Evolutionary conservation across 2,888 invertebrate genomes (phyloP).

Genomic region (Aradus depressus): DNA sequence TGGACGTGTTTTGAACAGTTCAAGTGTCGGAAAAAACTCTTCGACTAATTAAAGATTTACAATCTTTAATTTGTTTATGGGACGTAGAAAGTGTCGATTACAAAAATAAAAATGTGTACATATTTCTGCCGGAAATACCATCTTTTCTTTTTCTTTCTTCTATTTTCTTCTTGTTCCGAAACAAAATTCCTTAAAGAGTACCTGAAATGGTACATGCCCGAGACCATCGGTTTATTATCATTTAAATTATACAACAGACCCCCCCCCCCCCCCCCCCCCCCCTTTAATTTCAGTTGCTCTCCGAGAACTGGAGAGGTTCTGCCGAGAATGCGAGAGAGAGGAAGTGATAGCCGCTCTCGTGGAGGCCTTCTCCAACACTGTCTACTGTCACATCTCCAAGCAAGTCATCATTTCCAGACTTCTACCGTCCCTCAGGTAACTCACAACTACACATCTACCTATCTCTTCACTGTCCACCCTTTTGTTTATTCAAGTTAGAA

Average conservation of each 20-base stretch:
- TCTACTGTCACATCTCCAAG: conserved; percentile 43
- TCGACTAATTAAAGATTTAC: too few relatives aligned
- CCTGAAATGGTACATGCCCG: too few relatives aligned
- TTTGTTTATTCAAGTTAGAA: not conserved
- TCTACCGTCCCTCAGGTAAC: conserved; percentile 43
- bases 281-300: conserved; percentile 50
- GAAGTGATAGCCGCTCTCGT: conserved; percentile 50
- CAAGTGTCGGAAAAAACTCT: too few relatives aligned
- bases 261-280: too few relatives aligned
- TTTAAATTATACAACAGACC: too few relatives aligned
- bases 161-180: not conserved
- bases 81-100: too few relatives aligned
- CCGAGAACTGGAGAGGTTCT: conserved; percentile 47
- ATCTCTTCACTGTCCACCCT: not conserved
- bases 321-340: conserved; percentile 44
- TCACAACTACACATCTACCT: too few relatives aligned
- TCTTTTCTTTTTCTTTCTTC: too few relatives aligned
- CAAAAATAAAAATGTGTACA: too few relatives aligned
- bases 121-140: too few relatives aligned
- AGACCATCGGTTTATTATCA: conserved; percentile 20
- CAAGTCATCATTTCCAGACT: conserved; percentile 40
- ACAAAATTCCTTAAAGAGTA: not conserved
- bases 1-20: too few relatives aligned
- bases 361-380: conserved; percentile 51
- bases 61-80: too few relatives aligned